Evolutionary conservation across 1,140 invertebrate genomes (phyloP).

Genomic region (Scaptomyza hsui): DNA sequence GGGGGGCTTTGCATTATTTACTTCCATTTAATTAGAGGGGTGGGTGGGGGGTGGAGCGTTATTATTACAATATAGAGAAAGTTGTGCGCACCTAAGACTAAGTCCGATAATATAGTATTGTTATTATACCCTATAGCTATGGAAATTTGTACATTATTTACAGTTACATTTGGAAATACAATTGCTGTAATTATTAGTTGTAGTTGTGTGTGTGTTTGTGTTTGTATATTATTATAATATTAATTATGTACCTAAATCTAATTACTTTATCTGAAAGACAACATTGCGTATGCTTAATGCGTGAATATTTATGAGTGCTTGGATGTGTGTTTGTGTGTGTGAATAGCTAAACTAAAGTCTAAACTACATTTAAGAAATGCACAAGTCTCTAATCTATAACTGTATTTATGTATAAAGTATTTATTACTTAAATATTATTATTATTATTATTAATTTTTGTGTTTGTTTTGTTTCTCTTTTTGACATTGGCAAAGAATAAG

Average conservation of each 20-base stretch:
- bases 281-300: slow-evolving; percentile 54
- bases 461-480: slow-evolving; percentile 17
- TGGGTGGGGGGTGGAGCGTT: slow-evolving; percentile 7
- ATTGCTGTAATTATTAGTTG: slow-evolving; percentile 50
- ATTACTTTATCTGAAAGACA: slow-evolving; percentile 46
- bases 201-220: slow-evolving; percentile 40
- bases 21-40: slow-evolving; percentile 55
- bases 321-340: slow-evolving; percentile 32
- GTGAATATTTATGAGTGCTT: slow-evolving; percentile 34
- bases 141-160: slow-evolving; percentile 82
- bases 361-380: slow-evolving; percentile 82
- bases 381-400: slow-evolving; percentile 66
- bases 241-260: slow-evolving; percentile 32
- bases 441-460: slow-evolving; percentile 1
- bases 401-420: slow-evolving; percentile 23
- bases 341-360: slow-evolving; percentile 51
- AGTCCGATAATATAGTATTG: slow-evolving; percentile 43
- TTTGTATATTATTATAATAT: slow-evolving; percentile 41
- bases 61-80: slow-evolving; percentile 50
- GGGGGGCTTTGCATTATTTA: slow-evolving; percentile 61
- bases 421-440: slow-evolving; percentile 18
- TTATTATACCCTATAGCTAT: slow-evolving; percentile 68
- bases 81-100: slow-evolving; percentile 37
- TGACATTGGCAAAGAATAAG: slow-evolving; percentile 69
- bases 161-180: slow-evolving; percentile 76